Conservation (phyloP, 2,797 vertebrate genomes). For the Salarias fasciatus region DNA sequence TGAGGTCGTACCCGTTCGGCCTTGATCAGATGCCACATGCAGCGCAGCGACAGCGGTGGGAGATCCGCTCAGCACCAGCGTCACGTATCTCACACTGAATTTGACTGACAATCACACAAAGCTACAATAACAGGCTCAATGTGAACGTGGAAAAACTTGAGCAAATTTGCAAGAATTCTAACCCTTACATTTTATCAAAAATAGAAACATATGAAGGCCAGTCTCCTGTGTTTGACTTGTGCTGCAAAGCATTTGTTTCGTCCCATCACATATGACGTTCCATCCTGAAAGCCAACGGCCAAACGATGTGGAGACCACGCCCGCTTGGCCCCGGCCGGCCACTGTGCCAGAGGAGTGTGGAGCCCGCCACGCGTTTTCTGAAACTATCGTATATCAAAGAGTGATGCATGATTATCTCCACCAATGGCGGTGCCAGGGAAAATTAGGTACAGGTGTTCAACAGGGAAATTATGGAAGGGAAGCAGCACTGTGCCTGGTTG, state of each 20-base stretch:
- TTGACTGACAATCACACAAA: slow-evolving; percentile 11
- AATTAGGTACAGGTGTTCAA: slow-evolving; percentile 50
- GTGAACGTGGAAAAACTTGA: too few relatives aligned
- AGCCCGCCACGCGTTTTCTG: slow-evolving; percentile 9
- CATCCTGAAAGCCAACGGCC: slow-evolving; percentile 26
- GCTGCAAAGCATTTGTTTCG: slow-evolving; percentile 1
- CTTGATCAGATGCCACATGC: slow-evolving; percentile 20
- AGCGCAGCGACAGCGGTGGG: slow-evolving; percentile 24
- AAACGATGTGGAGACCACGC: slow-evolving; percentile 37
- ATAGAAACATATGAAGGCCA: too few relatives aligned
- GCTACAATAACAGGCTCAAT: slow-evolving; percentile 1
- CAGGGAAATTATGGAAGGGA: slow-evolving; percentile 29
- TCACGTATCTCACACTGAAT: slow-evolving; percentile 13
- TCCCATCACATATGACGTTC: not conserved
- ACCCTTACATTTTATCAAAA: too few relatives aligned
- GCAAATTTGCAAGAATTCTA: too few relatives aligned
- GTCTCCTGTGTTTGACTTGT: not conserved
- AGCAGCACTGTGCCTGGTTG: slow-evolving; percentile 9
- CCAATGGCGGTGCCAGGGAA: slow-evolving; percentile 14
- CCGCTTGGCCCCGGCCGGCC: slow-evolving; percentile 18
- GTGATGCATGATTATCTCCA: slow-evolving; percentile 33
- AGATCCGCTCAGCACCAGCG: slow-evolving; percentile 22
- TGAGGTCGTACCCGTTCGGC: slow-evolving; percentile 29
- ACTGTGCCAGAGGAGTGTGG: slow-evolving; percentile 5
- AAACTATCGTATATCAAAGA: slow-evolving; percentile 33